Evolutionary conservation across 2,888 invertebrate genomes (phyloP).

Genomic region (Micoletzkya japonica): DNA sequence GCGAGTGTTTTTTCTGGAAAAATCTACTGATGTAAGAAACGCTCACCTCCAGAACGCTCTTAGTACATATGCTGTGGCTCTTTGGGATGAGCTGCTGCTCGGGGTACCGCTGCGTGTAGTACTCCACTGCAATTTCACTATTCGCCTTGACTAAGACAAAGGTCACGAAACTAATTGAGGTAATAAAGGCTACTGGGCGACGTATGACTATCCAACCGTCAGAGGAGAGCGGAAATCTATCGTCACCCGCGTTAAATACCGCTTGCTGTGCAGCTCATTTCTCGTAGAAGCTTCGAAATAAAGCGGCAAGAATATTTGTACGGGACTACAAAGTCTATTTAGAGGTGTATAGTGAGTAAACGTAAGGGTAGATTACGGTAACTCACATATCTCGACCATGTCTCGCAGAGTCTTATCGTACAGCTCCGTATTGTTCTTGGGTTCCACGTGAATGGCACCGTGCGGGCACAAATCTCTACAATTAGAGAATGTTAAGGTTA

Average conservation of each 20-base stretch:
- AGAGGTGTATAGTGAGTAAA: background rate
- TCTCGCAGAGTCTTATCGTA: background rate
- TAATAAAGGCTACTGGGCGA: no score
- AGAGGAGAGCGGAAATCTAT: no score
- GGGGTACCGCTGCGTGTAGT: no score
- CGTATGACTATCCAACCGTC: no score
- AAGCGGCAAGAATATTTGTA: background rate
- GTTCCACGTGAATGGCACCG: slow-evolving; percentile 14
- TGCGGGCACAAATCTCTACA: slow-evolving; percentile 3
- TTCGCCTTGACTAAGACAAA: background rate
- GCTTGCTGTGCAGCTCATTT: background rate
- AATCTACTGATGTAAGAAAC: no score
- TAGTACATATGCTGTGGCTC: no score
- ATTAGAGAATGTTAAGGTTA: background rate
- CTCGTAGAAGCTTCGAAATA: background rate
- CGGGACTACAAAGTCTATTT: no score
- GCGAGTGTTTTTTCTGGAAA: no score
- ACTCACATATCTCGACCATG: background rate
- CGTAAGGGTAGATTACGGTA: no score
- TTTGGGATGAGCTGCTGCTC: no score
- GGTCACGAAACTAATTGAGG: background rate
- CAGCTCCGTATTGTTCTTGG: slow-evolving; percentile 5
- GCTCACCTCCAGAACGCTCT: no score
- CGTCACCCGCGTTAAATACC: background rate
- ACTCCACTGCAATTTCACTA: no score